Percentiles rank a stretch among this genome's conserved stretches.
phyloP scores from a whole-genome alignment of 2,113 vertebrate genomes.

The Nipponia nippon region DNA sequence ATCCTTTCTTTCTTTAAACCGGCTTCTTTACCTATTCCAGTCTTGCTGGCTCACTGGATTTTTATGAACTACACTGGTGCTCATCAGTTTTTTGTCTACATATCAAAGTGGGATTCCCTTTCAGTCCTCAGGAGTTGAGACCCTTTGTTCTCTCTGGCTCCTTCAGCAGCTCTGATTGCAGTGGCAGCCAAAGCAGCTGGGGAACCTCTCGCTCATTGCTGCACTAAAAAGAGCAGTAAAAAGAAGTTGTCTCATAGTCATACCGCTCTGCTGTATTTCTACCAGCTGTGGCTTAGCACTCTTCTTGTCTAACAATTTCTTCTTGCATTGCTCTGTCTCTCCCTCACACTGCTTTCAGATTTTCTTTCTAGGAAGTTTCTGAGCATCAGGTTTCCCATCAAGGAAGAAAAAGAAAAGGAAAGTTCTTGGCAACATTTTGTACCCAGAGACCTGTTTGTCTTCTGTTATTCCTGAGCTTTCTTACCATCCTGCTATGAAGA shows the following conservation, averaged over 20 bases:
- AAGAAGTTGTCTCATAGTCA: background rate
- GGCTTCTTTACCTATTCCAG: background rate
- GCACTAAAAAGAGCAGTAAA: background rate
- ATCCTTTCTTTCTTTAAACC: background rate
- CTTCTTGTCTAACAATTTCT: background rate
- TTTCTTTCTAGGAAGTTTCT: background rate
- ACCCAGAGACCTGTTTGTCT: background rate
- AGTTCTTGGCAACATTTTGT: background rate
- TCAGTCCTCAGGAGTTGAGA: background rate
- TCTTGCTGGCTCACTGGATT: background rate
- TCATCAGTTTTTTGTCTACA: background rate
- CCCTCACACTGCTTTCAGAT: background rate
- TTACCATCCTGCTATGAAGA: background rate
- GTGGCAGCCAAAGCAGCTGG: background rate
- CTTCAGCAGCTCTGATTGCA: background rate
- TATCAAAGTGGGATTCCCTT: background rate
- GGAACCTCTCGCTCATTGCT: background rate
- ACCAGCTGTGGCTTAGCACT: background rate
- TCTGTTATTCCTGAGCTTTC: background rate
- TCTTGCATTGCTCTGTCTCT: background rate
- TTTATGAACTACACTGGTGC: background rate
- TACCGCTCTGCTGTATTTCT: background rate
- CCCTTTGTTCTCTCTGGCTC: background rate
- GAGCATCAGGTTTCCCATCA: background rate
- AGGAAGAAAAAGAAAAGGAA: background rate